Evolutionary conservation across 2,888 invertebrate species (phyloP), one percentile per base, ranked within the genome.

Genomic region (Phengaris alcon): DNA sequence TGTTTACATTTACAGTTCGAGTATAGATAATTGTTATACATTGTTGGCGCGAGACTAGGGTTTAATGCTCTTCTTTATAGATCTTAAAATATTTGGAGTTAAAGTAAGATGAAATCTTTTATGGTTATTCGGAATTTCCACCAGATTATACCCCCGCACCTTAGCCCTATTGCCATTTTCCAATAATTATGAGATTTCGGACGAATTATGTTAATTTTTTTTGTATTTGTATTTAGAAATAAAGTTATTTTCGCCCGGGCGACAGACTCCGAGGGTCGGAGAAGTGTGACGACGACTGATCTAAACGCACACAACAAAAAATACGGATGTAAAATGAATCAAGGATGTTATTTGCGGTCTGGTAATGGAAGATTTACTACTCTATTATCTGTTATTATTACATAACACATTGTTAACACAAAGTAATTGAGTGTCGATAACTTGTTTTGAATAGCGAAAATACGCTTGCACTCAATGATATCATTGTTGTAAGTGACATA

Each of bases 401-500:
- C 51, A 70, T 51, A 12, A 35, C 10, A 72, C 8, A 9, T 44
- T 54, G 72, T 72, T 54, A 54, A 72, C 72, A 68, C 13, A 51
- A 46, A 70, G 70, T 70, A 48, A 72, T 52, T 13, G 35, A 72
- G 12, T 54, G 12, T 72, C 12, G 52, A 72, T 52, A 72, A 7
- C 52, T 13, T 72, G 52, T 70, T 48, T 70, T 52, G 51, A 70
- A 69, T 51, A 70, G 70, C 70, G n/a, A 70, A 46, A 68, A 52
- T 54, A 51, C 72, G 35, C 54, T 72, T 22, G 72, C 72, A 72
- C 72, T 72, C 54, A 22, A 51, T 22, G 22, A 22, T 75, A 75
- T 81, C 81, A 79, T 80, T 80, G 80, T 81, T 81, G 84, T 82
- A 83, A 81, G 85, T 90, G 90, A 88, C 86, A 87, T 88, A 90